These are phyloP conservation scores for Lasioglossum villosulum DNA, from an alignment of 2,888 invertebrate genomes.

Conservation along the genomic window DNA sequence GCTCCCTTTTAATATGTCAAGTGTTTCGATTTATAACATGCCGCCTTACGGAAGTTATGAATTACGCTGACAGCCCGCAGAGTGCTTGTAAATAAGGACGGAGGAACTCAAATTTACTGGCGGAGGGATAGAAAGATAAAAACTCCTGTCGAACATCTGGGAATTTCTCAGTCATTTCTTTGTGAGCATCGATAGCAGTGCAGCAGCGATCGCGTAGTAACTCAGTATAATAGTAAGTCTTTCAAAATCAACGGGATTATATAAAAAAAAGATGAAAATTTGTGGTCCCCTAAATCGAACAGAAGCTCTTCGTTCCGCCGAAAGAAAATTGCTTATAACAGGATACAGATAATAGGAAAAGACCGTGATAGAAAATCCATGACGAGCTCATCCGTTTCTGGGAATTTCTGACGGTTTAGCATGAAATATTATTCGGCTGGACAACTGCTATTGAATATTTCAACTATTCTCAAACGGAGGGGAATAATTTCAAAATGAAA, in stretches of 20 bases:
- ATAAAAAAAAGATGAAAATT: too few species aligned
- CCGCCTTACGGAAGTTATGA: slow-evolving; percentile 1
- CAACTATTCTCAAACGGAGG: not conserved
- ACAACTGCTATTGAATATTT: slow-evolving; percentile 7
- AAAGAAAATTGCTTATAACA: not conserved
- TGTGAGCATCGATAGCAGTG: too few species aligned
- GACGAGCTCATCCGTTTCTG: not conserved
- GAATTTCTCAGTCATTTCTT: too few species aligned
- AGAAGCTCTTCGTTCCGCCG: not conserved
- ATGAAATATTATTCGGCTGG: not conserved
- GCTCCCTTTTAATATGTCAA: not conserved
- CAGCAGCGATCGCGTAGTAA: too few species aligned
- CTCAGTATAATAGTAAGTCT: too few species aligned
- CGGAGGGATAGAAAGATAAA: not conserved
- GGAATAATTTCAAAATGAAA: slow-evolving; percentile 13
- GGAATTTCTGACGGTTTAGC: slow-evolving; percentile 4
- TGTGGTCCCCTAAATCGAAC: not conserved
- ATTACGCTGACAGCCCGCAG: not conserved
- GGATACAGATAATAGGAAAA: not conserved
- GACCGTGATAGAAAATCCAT: not conserved
- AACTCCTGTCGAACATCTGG: not conserved
- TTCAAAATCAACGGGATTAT: too few species aligned
- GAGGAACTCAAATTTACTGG: not conserved
- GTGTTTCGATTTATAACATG: slow-evolving; percentile 1
- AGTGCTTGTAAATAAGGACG: not conserved